Evolutionary conservation across 1,140 invertebrate genomes (phyloP).

Genomic region (Eciton burchellii): DNA sequence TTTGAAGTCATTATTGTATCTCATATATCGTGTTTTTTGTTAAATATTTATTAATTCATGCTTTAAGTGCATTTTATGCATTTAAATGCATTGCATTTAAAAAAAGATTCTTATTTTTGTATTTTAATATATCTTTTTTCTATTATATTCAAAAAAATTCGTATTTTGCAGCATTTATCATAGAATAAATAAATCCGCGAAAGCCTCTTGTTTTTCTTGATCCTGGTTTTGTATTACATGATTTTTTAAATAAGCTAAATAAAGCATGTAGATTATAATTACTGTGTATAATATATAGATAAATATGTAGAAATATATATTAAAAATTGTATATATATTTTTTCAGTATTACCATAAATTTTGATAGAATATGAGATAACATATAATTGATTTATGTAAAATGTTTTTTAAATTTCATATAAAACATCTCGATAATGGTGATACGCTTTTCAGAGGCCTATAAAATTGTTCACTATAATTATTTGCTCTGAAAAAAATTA

Average conservation of each 20-base stretch:
- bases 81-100: too few species aligned
- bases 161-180: slow-evolving; percentile 9
- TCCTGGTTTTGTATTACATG: slow-evolving; percentile 2
- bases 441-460: slow-evolving; percentile 29
- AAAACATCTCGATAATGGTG: slow-evolving; percentile 38
- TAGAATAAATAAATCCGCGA: not conserved
- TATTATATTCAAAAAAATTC: not conserved
- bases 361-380: slow-evolving; percentile 48
- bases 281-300: slow-evolving; percentile 11
- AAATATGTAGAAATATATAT: slow-evolving; percentile 50
- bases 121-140: not conserved
- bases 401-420: slow-evolving; percentile 46
- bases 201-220: slow-evolving; percentile 36
- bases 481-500: not conserved
- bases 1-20: not conserved
- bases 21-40: not conserved
- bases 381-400: slow-evolving; percentile 50
- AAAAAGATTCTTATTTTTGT: not conserved
- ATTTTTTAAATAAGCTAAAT: slow-evolving; percentile 36
- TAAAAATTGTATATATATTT: slow-evolving; percentile 74
- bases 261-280: slow-evolving; percentile 35
- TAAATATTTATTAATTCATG: slow-evolving; percentile 9
- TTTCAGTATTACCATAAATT: slow-evolving; percentile 72
- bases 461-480: slow-evolving; percentile 12
- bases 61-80: too few species aligned